Conservation (phyloP, 2,113 vertebrate species). For the Pterophyllum scalare region DNA sequence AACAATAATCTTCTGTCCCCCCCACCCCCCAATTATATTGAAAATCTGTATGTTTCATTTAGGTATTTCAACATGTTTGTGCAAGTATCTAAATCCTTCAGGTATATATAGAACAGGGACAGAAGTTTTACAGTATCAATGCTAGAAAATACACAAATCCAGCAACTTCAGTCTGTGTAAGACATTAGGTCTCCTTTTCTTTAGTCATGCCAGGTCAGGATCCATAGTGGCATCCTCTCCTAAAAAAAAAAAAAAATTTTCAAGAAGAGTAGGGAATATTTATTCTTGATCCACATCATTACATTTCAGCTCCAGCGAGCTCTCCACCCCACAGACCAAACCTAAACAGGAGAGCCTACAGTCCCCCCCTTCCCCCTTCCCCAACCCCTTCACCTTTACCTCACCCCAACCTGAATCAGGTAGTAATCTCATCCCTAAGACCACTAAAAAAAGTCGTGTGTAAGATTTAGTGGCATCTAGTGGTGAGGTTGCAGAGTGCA, state of each 20-base stretch:
- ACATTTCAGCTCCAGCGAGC: slow-evolving; percentile 50
- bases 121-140: not conserved
- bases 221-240: slow-evolving; percentile 83
- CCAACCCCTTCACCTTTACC: slow-evolving; percentile 17
- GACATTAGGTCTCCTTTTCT: slow-evolving; percentile 70
- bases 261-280: slow-evolving; percentile 69
- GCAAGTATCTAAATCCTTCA: not conserved
- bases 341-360: not conserved
- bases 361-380: not conserved
- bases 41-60: not conserved
- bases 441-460: not conserved
- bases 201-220: slow-evolving; percentile 81
- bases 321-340: slow-evolving; percentile 8
- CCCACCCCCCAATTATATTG: not conserved
- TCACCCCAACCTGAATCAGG: slow-evolving; percentile 25
- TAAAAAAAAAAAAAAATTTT: slow-evolving; percentile 80
- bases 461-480: slow-evolving; percentile 12
- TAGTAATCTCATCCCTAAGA: slow-evolving; percentile 20
- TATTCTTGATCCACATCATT: slow-evolving; percentile 79
- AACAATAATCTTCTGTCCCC: not conserved
- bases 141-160: not conserved
- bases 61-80: slow-evolving; percentile 27
- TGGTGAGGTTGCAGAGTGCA: not conserved
- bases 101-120: not conserved
- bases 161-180: slow-evolving; percentile 36